A percentile compares a stretch with the other conserved stretches of the same genome.
These are phyloP conservation scores for Macrocentrus cingulum DNA, from an alignment of 1,140 invertebrate species.

Conservation along the genomic window DNA sequence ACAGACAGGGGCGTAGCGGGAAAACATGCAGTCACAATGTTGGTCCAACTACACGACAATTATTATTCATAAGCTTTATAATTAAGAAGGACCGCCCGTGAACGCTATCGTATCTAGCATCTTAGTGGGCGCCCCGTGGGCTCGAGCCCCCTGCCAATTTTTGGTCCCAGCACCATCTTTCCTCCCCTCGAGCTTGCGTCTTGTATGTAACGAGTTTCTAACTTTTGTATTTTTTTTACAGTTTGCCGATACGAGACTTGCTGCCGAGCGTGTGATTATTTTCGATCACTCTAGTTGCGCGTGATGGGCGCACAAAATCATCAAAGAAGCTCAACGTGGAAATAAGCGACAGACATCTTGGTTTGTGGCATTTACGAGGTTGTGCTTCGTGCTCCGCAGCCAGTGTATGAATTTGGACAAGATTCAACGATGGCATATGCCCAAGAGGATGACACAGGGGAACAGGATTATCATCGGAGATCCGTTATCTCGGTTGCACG, in stretches of 20 bases:
- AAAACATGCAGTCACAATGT: slow-evolving; percentile 53
- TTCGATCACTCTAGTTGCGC: not conserved
- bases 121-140: slow-evolving; percentile 36
- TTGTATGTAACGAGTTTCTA: not conserved
- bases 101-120: slow-evolving; percentile 36
- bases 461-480: slow-evolving; percentile 55
- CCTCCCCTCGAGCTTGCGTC: slow-evolving; percentile 21
- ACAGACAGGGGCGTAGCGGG: slow-evolving; percentile 47
- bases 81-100: slow-evolving; percentile 44
- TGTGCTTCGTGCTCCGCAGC: too few relatives aligned
- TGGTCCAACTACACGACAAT: slow-evolving; percentile 55
- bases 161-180: slow-evolving; percentile 22
- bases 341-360: too few relatives aligned
- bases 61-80: slow-evolving; percentile 56
- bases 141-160: slow-evolving; percentile 14
- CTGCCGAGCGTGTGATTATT: not conserved
- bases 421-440: slow-evolving; percentile 1
- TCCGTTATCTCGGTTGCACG: slow-evolving; percentile 55
- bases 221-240: not conserved
- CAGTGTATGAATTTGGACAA: too few relatives aligned
- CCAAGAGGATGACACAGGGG: not conserved
- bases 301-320: too few relatives aligned
- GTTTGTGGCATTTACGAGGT: too few relatives aligned
- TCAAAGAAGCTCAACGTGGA: too few relatives aligned
- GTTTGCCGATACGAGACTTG: not conserved